Evolutionary conservation across 2,113 vertebrate genomes (phyloP).

Genomic region (Delphinus delphis): DNA sequence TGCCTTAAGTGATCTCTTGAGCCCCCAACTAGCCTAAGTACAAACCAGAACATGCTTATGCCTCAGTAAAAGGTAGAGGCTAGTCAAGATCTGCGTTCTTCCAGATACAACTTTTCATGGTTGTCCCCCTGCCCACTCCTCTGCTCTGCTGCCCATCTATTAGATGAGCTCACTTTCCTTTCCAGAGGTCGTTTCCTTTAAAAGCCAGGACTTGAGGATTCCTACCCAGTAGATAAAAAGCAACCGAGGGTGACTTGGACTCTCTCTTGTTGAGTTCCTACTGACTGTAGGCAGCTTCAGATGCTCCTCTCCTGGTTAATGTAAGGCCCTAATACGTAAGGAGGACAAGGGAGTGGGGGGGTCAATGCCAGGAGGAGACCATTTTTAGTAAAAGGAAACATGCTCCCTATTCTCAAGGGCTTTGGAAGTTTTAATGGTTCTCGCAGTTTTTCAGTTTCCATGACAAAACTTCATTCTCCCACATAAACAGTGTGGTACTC

Average conservation of each 20-base stretch:
- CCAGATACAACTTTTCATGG: background rate
- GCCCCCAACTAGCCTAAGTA: background rate
- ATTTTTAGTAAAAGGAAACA: conserved; percentile 34
- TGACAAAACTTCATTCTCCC: background rate
- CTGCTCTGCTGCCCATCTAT: background rate
- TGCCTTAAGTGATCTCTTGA: background rate
- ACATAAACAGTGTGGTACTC: background rate
- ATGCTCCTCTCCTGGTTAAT: background rate
- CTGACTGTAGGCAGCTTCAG: background rate
- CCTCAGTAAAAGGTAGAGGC: background rate
- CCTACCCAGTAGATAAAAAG: background rate
- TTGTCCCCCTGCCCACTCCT: background rate
- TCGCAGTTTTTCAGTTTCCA: background rate
- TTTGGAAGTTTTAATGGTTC: background rate
- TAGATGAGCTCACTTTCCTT: background rate
- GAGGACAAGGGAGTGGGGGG: background rate
- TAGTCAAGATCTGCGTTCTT: background rate
- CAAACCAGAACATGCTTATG: background rate
- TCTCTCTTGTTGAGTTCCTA: background rate
- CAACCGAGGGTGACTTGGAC: background rate
- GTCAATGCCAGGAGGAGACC: background rate
- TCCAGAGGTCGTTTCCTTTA: background rate
- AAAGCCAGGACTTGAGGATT: background rate
- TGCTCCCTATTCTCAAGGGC: background rate
- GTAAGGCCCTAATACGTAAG: background rate